Evolutionary conservation across 2,113 vertebrate species (phyloP).

Genomic region (Percopsis transmontana): DNA sequence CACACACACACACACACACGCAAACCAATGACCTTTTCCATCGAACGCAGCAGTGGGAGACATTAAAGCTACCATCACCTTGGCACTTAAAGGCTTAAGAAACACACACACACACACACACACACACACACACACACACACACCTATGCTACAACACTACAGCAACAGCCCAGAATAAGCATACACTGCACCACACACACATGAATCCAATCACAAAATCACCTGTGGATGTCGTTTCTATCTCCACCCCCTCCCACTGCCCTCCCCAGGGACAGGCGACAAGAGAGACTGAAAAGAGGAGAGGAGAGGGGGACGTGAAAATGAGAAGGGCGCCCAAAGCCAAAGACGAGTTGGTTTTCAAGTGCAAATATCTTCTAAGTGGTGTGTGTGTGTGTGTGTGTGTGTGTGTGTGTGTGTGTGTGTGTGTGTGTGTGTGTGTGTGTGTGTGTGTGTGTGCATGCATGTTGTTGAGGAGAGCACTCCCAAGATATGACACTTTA

Average conservation of each 20-base stretch:
- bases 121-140: background rate
- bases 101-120: background rate
- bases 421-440: background rate
- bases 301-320: background rate
- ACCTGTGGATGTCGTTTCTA: no score
- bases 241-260: no score
- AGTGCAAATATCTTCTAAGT: background rate
- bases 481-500: no score
- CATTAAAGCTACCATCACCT: conserved; percentile 71
- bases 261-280: background rate
- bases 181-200: background rate
- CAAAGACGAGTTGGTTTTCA: background rate
- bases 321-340: background rate
- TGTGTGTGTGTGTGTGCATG: background rate
- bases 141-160: conserved; percentile 1
- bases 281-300: background rate
- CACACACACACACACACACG: conserved; percentile 72
- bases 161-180: conserved; percentile 10
- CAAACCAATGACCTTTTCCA: conserved; percentile 77
- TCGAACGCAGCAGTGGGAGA: conserved; percentile 55
- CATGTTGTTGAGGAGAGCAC: background rate
- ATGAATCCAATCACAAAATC: background rate
- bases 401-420: background rate
- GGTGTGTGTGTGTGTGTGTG: background rate
- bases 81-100: conserved; percentile 61